These are phyloP conservation scores for Centrocercus urophasianus DNA, from an alignment of 2,113 vertebrate genomes.

Conservation along the genomic window DNA sequence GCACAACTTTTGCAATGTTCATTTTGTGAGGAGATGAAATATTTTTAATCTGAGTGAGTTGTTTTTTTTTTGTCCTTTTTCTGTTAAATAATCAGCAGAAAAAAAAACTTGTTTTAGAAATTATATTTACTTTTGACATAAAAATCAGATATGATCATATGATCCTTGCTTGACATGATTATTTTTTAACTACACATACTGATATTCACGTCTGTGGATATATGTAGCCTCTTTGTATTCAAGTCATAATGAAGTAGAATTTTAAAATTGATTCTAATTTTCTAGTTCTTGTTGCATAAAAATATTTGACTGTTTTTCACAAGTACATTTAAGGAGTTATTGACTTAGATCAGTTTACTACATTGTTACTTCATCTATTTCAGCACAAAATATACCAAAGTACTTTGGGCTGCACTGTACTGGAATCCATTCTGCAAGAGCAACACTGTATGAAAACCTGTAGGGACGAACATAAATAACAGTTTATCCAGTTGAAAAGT, in stretches of 20 bases:
- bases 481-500: background rate
- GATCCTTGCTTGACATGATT: background rate
- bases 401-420: background rate
- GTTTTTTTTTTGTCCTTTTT: background rate
- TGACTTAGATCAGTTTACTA: background rate
- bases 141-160: background rate
- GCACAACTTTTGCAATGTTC: background rate
- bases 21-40: background rate
- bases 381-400: background rate
- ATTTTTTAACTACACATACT: background rate
- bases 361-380: background rate
- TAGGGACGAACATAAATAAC: constrained; percentile 30
- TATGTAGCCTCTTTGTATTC: background rate
- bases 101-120: background rate
- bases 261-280: background rate
- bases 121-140: background rate
- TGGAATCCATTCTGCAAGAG: constrained; percentile 38
- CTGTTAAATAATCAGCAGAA: background rate
- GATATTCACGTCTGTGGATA: background rate
- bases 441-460: constrained; percentile 39
- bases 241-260: background rate
- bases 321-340: background rate
- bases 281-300: background rate
- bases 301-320: background rate
- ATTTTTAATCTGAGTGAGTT: background rate